These are phyloP conservation scores for Penaeus monodon DNA, from an alignment of 2,888 invertebrate species.

Conservation along the genomic window DNA sequence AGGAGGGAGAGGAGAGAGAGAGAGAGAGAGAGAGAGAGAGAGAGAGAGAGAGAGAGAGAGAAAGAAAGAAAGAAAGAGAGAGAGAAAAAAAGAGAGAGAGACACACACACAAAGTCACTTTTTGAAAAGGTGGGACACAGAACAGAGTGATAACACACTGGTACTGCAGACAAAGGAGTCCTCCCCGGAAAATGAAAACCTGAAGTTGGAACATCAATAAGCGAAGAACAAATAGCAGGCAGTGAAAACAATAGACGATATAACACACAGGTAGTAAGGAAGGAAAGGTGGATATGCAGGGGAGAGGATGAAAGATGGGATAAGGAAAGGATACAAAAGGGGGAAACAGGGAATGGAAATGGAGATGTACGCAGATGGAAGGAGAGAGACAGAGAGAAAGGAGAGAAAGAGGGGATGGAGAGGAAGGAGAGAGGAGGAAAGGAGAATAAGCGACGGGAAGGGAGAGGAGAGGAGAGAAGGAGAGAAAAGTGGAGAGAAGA, in stretches of 20 bases:
- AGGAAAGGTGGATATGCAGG: not conserved
- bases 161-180: no score
- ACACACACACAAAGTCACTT: not conserved
- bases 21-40: no score
- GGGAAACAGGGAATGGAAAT: not conserved
- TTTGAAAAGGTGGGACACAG: no score
- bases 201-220: no score
- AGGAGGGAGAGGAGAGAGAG: no score
- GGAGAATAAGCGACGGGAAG: not conserved
- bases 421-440: not conserved
- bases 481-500: not conserved
- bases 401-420: not conserved
- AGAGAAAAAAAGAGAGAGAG: not conserved
- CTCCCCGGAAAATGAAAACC: no score
- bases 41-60: no score
- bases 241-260: not conserved
- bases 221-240: no score
- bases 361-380: not conserved
- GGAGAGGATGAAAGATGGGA: not conserved
- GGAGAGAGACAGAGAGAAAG: constrained; percentile 2
- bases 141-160: no score
- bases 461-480: not conserved
- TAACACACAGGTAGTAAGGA: not conserved
- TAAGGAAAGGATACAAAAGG: not conserved
- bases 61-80: not conserved